A percentile compares a stretch with the other conserved stretches of the same genome.
These are phyloP conservation scores for Eupsilia transversa DNA, from an alignment of 2,888 invertebrate genomes.

Conservation along the genomic window DNA sequence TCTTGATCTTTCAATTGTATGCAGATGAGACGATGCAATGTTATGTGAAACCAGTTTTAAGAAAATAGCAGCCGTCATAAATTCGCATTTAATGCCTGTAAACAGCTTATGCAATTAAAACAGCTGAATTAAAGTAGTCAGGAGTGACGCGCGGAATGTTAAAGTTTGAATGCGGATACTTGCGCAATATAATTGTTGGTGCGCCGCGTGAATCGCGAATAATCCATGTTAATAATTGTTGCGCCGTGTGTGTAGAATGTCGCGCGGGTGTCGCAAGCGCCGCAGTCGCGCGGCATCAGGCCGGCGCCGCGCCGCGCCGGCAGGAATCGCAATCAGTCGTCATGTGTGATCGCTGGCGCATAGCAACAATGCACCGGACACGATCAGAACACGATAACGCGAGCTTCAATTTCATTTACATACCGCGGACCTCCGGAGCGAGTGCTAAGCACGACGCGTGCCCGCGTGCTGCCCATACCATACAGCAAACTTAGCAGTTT, in stretches of 20 bases:
- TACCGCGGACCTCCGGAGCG: constrained; percentile 58
- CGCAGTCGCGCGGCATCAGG: constrained; percentile 60
- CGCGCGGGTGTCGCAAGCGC: constrained; percentile 68
- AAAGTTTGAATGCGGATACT: constrained; percentile 75
- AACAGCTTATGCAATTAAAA: constrained; percentile 81
- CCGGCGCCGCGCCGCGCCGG: constrained; percentile 39
- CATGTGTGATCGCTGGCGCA: constrained; percentile 65
- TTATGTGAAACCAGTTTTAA: constrained; percentile 58
- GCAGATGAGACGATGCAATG: constrained; percentile 61
- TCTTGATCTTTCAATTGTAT: constrained; percentile 70
- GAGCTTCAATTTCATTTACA: constrained; percentile 64
- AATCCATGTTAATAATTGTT: constrained; percentile 66
- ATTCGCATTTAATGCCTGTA: constrained; percentile 53
- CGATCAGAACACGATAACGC: constrained; percentile 58
- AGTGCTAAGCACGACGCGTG: constrained; percentile 18
- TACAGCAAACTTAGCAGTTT: constrained; percentile 46
- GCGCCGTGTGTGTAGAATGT: constrained; percentile 50
- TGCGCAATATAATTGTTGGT: constrained; percentile 81
- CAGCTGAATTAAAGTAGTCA: constrained; percentile 70
- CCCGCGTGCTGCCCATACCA: constrained; percentile 28
- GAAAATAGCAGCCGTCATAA: constrained; percentile 52
- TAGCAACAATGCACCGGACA: constrained; percentile 71
- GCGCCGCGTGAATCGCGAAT: constrained; percentile 78
- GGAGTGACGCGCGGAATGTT: constrained; percentile 73
- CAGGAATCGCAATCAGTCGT: constrained; percentile 65